phyloP scores from a whole-genome alignment of 2,888 invertebrate genomes.

The Cephus runcator region DNA sequence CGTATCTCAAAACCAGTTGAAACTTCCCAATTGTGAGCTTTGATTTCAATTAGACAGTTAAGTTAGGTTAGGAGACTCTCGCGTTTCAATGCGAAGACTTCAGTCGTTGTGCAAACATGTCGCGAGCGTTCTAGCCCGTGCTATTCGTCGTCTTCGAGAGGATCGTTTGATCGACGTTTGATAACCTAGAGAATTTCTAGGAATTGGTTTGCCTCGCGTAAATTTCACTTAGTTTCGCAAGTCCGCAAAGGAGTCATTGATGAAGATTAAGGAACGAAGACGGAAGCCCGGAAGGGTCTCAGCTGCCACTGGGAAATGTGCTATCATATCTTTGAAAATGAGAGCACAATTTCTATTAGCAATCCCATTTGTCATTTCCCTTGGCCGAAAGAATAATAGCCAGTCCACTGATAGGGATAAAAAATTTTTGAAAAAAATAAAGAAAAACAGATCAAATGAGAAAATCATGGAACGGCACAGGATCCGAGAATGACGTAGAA shows the following conservation, averaged over 20 bases:
- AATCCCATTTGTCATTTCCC: no score
- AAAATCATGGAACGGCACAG: not conserved
- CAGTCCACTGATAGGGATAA: no score
- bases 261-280: not conserved
- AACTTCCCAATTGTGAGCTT: slow-evolving; percentile 59
- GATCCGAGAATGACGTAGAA: not conserved
- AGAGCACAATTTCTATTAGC: no score
- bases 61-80: slow-evolving; percentile 44
- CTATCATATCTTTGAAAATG: no score
- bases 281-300: no score
- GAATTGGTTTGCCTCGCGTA: not conserved
- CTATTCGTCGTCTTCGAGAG: not conserved
- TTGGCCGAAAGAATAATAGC: no score
- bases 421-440: not conserved
- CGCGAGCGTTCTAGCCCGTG: not conserved
- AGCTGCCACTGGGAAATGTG: no score
- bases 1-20: slow-evolving; percentile 38
- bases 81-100: slow-evolving; percentile 52
- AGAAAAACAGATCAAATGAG: not conserved
- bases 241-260: not conserved
- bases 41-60: slow-evolving; percentile 58
- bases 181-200: not conserved
- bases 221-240: not conserved
- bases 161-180: not conserved
- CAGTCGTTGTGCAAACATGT: slow-evolving; percentile 10